phyloP scores from a whole-genome alignment of 53 echinoderm and acorn worm species.

The Holothuria leucospilota region DNA sequence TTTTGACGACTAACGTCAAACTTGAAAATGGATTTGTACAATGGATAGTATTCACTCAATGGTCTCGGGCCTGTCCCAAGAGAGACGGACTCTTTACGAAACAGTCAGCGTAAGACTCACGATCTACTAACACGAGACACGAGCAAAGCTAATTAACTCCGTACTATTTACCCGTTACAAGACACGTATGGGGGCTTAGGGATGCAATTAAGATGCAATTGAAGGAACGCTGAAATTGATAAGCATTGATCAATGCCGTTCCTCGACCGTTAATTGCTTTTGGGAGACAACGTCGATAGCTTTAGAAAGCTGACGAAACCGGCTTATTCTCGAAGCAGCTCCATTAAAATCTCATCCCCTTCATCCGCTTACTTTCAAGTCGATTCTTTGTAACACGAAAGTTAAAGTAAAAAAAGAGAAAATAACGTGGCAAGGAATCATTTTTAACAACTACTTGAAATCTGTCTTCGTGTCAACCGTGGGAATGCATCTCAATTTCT shows the following conservation, averaged over 20 bases:
- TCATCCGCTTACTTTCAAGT: not conserved
- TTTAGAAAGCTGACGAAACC: constrained; percentile 3
- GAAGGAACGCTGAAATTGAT: constrained; percentile 38
- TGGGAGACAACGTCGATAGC: constrained; percentile 43
- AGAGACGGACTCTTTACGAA: not conserved
- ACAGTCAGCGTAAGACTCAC: constrained; percentile 29
- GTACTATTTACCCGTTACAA: constrained; percentile 39
- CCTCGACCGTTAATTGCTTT: constrained; percentile 39
- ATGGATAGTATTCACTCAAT: constrained; percentile 35
- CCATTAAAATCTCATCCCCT: constrained; percentile 25
- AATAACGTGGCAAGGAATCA: constrained; percentile 10
- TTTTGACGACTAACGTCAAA: constrained; percentile 43
- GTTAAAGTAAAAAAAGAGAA: not conserved
- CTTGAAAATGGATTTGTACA: constrained; percentile 45
- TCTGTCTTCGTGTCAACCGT: constrained; percentile 5
- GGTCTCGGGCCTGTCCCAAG: constrained; percentile 10
- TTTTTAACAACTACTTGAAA: constrained; percentile 24
- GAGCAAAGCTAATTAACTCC: constrained; percentile 32
- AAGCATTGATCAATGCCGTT: constrained; percentile 43
- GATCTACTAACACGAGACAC: constrained; percentile 30
- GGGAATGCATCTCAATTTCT: constrained; percentile 29
- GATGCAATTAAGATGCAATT: constrained; percentile 45
- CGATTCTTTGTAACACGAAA: constrained; percentile 32
- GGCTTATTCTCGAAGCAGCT: constrained; percentile 24
- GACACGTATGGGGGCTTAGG: constrained; percentile 48